phyloP scores from a whole-genome alignment of 1,140 invertebrate genomes.

The Drosophila biarmipes region DNA sequence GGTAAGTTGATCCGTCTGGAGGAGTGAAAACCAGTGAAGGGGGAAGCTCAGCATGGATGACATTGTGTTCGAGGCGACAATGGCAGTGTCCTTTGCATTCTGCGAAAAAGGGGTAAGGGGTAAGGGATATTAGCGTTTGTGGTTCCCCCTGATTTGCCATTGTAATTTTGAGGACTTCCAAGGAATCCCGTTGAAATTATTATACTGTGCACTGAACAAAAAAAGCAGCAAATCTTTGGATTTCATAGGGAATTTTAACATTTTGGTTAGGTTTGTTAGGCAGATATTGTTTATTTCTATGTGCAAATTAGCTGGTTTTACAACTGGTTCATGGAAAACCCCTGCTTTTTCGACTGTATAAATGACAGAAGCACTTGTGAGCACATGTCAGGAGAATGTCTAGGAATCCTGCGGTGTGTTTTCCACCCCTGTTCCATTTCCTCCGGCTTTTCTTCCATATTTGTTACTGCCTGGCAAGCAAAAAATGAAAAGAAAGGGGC shows the following conservation, averaged over 20 bases:
- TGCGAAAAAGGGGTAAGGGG: background rate
- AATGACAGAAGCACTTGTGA: background rate
- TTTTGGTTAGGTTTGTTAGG: too few relatives aligned
- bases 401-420: background rate
- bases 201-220: background rate
- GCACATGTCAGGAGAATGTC: background rate
- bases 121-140: background rate
- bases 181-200: background rate
- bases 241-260: too few relatives aligned
- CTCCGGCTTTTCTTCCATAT: background rate
- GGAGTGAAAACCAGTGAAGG: background rate
- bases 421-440: background rate
- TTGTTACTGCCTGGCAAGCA: background rate
- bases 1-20: conserved; percentile 24
- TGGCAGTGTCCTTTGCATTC: conserved; percentile 11
- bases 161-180: conserved; percentile 27
- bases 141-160: conserved; percentile 9
- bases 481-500: background rate
- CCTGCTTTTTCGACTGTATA: background rate
- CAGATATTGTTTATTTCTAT: too few relatives aligned
- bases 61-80: conserved; percentile 22
- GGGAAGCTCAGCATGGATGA: background rate
- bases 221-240: too few relatives aligned
- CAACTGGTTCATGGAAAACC: too few relatives aligned
- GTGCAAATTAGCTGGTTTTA: too few relatives aligned